These are phyloP conservation scores for Stegodyphus mimosarum DNA, from an alignment of 1,140 invertebrate species.

Conservation along the genomic window DNA sequence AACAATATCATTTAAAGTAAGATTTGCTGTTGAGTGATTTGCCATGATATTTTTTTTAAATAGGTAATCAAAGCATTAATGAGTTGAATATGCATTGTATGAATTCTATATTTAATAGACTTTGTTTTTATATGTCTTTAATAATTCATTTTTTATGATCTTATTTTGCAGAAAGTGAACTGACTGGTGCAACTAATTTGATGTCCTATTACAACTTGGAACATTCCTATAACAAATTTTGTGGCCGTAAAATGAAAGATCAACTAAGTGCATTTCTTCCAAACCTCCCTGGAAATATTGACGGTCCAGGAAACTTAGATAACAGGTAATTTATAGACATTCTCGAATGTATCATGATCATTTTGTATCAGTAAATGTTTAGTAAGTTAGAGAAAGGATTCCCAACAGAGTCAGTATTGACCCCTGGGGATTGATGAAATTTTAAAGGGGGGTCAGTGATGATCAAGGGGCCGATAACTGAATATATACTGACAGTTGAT, in stretches of 20 bases:
- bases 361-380: too few relatives aligned
- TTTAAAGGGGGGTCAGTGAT: too few relatives aligned
- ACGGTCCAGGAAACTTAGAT: slow-evolving; percentile 82
- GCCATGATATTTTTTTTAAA: background rate
- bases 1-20: too few relatives aligned
- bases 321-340: slow-evolving; percentile 72
- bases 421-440: too few relatives aligned
- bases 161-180: slow-evolving; percentile 84
- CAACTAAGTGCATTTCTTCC: slow-evolving; percentile 94
- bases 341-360: background rate
- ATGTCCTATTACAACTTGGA: slow-evolving; percentile 96
- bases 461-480: too few relatives aligned
- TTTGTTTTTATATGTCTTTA: background rate
- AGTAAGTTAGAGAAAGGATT: too few relatives aligned
- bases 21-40: too few relatives aligned
- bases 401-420: too few relatives aligned
- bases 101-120: too few relatives aligned
- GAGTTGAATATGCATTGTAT: too few relatives aligned
- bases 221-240: slow-evolving; percentile 97
- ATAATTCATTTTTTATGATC: background rate
- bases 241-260: slow-evolving; percentile 96
- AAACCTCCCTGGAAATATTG: slow-evolving; percentile 92
- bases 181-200: slow-evolving; percentile 91
- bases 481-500: too few relatives aligned
- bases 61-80: background rate